These are phyloP conservation scores for Haemorhous mexicanus DNA, from an alignment of 2,113 vertebrate genomes.

Conservation along the genomic window DNA sequence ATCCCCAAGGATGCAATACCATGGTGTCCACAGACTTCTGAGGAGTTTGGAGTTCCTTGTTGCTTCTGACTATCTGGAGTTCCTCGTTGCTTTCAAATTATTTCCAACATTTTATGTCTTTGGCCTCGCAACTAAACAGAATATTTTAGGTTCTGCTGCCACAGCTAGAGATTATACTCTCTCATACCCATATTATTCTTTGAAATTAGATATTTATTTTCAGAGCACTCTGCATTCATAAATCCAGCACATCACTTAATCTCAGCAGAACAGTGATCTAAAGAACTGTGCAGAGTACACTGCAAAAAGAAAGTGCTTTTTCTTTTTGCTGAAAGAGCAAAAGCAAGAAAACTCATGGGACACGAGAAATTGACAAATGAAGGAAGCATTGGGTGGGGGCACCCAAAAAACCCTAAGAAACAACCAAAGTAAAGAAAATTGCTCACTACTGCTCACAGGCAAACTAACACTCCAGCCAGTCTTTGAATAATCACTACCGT, in stretches of 20 bases:
- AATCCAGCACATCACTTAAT: not conserved
- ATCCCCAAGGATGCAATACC: not conserved
- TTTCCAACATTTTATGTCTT: not conserved
- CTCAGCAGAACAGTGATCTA: not conserved
- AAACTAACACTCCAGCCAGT: not conserved
- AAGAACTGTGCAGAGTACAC: not conserved
- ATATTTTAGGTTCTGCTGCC: not conserved
- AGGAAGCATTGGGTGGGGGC: not conserved
- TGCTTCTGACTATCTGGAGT: not conserved
- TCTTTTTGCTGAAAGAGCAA: not conserved
- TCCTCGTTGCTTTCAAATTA: not conserved
- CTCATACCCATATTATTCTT: not conserved
- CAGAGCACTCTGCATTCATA: not conserved
- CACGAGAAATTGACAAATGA: not conserved
- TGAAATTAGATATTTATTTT: not conserved
- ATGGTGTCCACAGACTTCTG: not conserved
- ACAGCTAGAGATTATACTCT: not conserved
- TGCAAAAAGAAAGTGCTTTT: not conserved
- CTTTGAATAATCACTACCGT: not conserved
- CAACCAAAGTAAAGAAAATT: not conserved
- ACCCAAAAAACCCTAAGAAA: not conserved
- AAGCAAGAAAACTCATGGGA: not conserved
- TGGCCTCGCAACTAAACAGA: not conserved
- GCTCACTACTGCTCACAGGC: not conserved
- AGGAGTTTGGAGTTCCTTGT: not conserved